Base-by-base conservation (phyloP, 1,140 invertebrate species). In the Leucophenga varia region DNA sequence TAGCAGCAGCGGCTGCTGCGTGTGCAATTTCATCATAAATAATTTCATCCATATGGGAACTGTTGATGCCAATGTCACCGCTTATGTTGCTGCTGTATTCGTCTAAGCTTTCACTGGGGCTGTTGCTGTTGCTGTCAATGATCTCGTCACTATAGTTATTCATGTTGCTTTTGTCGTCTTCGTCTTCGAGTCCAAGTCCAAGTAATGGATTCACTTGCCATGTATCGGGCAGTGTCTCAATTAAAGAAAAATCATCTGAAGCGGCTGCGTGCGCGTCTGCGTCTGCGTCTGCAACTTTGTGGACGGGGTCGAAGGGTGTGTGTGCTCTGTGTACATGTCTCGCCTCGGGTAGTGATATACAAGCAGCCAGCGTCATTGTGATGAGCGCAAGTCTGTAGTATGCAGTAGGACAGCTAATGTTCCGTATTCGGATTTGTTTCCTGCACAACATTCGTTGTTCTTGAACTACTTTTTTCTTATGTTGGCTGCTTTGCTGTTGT, bases 171-270 rank as follows among this genome's bases (percentile, higher is more conserved):
- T n/a, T 63, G 8, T 42, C 59, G 32, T 59, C 55, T 55, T 43
- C 57, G 36, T 39, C 48, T 17, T 50, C 57, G 34, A 49, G 46
- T 10, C 39, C 47, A 12, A 65, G 41, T 0, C 64, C 63, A n/a
- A 56, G 48, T 4, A 63, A 67, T 2, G 63, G 63, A 49, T 65
- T 52, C 1, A 30, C 56, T 17, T 63, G 57, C 53, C 49, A 65
- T 4, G 22, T n/a, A n/a, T n/a, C 37, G 5, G 59, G 50, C 35
- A 57, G 39, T 3, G 28, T 14, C 10, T 16, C 37, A n/a, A n/a
- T n/a, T n/a, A n/a, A n/a, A n/a, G n/a, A n/a, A n/a, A n/a, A n/a
- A 19, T 36, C 32, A 22, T n/a, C 40, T 16, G 42, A 22, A 9
- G 10, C 12, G 25, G 28, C 8, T 5, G 28, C 28, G 12, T n/a